These are phyloP conservation scores for Xanthostigma xanthostigma DNA, from an alignment of 2,888 invertebrate species.

Conservation along the genomic window DNA sequence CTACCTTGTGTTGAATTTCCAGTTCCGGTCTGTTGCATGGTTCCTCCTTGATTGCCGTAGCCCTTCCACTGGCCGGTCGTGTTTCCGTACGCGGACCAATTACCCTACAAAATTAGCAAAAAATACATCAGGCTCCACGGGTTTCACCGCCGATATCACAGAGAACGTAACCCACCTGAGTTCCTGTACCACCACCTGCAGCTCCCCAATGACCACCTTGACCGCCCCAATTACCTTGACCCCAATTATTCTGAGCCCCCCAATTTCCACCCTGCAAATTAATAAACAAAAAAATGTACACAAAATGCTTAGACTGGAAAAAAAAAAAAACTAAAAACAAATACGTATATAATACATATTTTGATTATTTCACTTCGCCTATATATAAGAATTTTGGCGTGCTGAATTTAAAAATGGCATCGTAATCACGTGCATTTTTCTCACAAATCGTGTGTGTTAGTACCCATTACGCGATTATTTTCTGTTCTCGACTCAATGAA, in stretches of 20 bases:
- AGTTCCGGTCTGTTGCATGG: too few species aligned
- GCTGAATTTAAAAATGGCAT: too few species aligned
- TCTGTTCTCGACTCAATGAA: too few species aligned
- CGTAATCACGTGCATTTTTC: too few species aligned
- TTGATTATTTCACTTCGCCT: too few species aligned
- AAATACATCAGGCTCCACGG: slow-evolving; percentile 1
- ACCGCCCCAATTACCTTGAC: slow-evolving; percentile 19
- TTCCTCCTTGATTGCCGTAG: slow-evolving; percentile 3
- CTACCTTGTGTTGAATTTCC: slow-evolving; percentile 11
- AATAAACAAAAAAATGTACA: too few species aligned
- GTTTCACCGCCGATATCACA: not conserved
- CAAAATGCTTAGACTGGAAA: too few species aligned
- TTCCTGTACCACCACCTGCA: slow-evolving; percentile 3
- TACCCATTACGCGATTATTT: too few species aligned
- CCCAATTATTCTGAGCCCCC: slow-evolving; percentile 21
- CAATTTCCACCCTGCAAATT: slow-evolving; percentile 13
- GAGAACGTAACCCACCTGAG: not conserved
- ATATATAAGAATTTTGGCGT: too few species aligned
- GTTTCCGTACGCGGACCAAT: slow-evolving; percentile 3
- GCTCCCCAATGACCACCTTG: slow-evolving; percentile 15
- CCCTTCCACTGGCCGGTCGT: slow-evolving; percentile 3
- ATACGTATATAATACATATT: too few species aligned
- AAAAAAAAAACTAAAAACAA: too few species aligned
- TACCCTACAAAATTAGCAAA: not conserved
- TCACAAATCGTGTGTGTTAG: too few species aligned